Evolutionary conservation across 2,797 vertebrate species (phyloP), one percentile per base, ranked within the genome.

Genomic region (Sebastes hubbsi): DNA sequence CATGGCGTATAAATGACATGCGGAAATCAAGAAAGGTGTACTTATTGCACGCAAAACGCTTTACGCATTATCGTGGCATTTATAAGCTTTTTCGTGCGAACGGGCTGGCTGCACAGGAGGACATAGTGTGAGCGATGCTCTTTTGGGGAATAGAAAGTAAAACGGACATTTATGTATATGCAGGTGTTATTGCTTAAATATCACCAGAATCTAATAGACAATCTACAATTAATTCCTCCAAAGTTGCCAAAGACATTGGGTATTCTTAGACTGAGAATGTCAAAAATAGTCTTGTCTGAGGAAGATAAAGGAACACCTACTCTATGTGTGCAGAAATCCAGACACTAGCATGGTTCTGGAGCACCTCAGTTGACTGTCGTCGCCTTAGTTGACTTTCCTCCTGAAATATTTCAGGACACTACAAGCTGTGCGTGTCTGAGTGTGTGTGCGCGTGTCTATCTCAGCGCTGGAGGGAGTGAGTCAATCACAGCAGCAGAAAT

Each of bases 401-500:
- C 22, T 49, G 24, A 85, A 87, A 85, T 88, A 75, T 88, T 90
- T 88, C 63, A 89, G 86, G 81, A 83, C 80, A 82, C 82, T 75
- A 66, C 75, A 85, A 81, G 76, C 83, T 78, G 64, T 87, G 80
- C 36, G 66, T 88, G 90, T 90, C 66, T 85, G 88, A 69, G 85
- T 85, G 84, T 62, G 75, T 75, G 36, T 38, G 84, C 76, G 78
- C 58, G 77, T 72, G 81, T 90, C 67, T 89, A 64, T 88, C 77
- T 88, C 69, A 49, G 80, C 65, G 72, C 90, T 87, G 78, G 89
- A 88, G 90, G 91, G 83, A 88, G 89, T 38, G 81, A 95, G 95
- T 92, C 96, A 96, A 95, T 95, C 96, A 96, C 96, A 93, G 94
- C 94, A 94, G 96, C 95, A 95, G 95, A 96, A 96, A 96, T 96